Evolutionary conservation across 2,888 invertebrate genomes (phyloP), one percentile per base, ranked within the genome.

Genomic region (Chaetoderma sp.): DNA sequence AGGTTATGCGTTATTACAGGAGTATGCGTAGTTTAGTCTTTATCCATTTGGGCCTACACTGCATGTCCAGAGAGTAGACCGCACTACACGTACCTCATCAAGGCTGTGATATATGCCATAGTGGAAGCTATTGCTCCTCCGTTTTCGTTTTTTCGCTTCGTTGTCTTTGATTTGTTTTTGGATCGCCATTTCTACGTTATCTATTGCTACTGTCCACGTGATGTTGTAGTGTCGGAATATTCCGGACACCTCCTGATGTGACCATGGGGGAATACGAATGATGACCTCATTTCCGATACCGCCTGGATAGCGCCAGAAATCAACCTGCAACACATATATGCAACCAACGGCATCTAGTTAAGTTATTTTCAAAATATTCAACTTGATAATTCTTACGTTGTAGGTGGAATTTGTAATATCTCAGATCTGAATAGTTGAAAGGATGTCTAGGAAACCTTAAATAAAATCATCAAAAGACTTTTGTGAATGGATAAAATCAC

Each of bases 31-130:
- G 5, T 25, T 30, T 23, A 18, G 45, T n/a, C n/a, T n/a, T 32
- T 30, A 10, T 18, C 13, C 10, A 33, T 6, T 25, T 32, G 16
- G 1, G 55, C n/a, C n/a, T 32, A 16, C 25, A 33, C 5, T 10
- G 18, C n/a, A 33, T 32, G 44, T 16, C n/a, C 10, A 23, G 2
- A 23, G n/a, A 23, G n/a, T 45, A 21, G 6, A n/a, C 23, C 8
- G 25, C 45, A 16, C 2, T 25, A 18, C 10, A 47, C 62, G 30
- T 56, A 76, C 75, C 63, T 74, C 75, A 23, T 67, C 62, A 4
- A 75, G 54, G 13, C 42, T 54, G 42, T 76, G 76, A 28, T 76
- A 76, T 45, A 63, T 59, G 2, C 65, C 63, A 42, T 75, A 76
- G 33, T 71, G 63, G 52, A 75, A 75, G 2, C 47, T 68, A 1